Conservation (phyloP, 2,113 vertebrate species). For the Sander lucioperca region DNA sequence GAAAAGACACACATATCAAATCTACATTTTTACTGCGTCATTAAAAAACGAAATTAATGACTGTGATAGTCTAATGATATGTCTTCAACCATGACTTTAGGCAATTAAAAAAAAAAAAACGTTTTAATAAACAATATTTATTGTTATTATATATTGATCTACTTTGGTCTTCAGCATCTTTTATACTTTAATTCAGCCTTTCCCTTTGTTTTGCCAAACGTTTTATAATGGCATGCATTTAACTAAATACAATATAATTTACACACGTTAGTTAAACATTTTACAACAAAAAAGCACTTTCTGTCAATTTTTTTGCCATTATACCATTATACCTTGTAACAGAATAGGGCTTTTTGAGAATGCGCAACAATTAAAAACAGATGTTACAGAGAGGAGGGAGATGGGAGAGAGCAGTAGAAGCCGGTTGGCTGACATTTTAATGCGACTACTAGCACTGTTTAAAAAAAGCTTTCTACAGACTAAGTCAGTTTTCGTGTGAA, state of each 20-base stretch:
- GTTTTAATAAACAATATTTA: too few relatives aligned
- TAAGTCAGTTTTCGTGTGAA: neutral
- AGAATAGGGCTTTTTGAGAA: neutral
- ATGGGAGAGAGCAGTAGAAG: neutral
- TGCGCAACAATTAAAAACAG: conserved; percentile 58
- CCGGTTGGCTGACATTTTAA: neutral
- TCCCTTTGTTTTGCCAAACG: neutral
- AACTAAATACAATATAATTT: neutral
- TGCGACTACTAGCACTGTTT: neutral
- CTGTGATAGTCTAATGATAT: too few relatives aligned
- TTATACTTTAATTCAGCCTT: neutral
- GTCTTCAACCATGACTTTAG: neutral
- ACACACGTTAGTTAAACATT: too few relatives aligned
- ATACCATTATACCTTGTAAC: too few relatives aligned
- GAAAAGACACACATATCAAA: too few relatives aligned
- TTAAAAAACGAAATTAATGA: too few relatives aligned
- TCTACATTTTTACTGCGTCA: neutral
- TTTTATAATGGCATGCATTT: neutral
- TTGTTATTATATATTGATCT: neutral
- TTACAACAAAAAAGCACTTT: too few relatives aligned
- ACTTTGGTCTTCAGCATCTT: neutral
- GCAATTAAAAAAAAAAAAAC: too few relatives aligned
- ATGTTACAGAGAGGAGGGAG: conserved; percentile 38
- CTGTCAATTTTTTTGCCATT: too few relatives aligned
- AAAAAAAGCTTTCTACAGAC: neutral